phyloP scores from a whole-genome alignment of 2,113 vertebrate genomes.

The Lathamus discolor region DNA sequence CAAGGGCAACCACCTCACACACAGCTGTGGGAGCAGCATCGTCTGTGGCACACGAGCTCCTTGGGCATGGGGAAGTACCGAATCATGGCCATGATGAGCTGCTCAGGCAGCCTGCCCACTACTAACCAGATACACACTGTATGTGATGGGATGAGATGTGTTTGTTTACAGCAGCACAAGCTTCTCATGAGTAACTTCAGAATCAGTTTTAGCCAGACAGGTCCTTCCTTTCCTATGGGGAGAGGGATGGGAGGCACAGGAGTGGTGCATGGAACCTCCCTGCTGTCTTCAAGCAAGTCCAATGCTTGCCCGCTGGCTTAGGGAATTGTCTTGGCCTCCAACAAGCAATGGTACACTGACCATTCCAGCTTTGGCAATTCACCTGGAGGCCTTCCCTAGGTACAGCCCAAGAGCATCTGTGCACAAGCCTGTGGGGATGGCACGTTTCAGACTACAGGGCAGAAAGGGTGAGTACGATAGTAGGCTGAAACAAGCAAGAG shows the following conservation, averaged over 20 bases:
- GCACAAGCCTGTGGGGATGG: fast-evolving
- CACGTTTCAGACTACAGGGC: background rate
- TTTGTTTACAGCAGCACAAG: background rate
- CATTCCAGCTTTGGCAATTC: background rate
- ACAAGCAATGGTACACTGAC: background rate
- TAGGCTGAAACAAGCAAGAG: background rate
- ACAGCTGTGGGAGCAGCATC: background rate
- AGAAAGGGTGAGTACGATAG: fast-evolving
- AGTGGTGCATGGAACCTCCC: fast-evolving
- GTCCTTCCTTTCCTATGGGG: background rate
- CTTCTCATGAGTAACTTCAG: background rate
- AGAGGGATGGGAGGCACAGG: background rate
- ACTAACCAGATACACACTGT: fast-evolving
- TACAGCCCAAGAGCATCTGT: no score
- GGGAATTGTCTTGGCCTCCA: background rate
- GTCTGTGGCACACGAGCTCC: fast-evolving
- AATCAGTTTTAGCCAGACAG: background rate
- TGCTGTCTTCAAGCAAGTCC: fast-evolving
- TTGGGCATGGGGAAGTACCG: fast-evolving
- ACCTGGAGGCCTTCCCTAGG: background rate
- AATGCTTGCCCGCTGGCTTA: fast-evolving
- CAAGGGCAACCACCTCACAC: background rate
- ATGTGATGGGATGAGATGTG: background rate
- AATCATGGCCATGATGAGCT: background rate
- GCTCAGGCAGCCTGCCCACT: background rate